Conservation (phyloP, 2,888 invertebrate genomes). For the Monoplex corrugatus region DNA sequence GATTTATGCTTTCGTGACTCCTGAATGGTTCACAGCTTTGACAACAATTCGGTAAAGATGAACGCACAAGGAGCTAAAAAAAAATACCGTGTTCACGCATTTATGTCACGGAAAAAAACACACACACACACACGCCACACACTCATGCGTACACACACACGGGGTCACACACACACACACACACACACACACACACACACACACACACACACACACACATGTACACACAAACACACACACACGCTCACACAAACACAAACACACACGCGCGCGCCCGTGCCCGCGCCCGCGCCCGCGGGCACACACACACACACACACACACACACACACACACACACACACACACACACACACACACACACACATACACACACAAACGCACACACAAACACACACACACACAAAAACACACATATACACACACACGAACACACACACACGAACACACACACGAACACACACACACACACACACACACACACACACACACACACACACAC, state of each 20-base stretch:
- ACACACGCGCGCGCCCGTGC: background rate
- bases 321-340: constrained; percentile 8
- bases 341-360: constrained; percentile 34
- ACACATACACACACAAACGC: background rate
- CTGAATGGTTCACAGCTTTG: too few species aligned
- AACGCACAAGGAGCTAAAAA: too few species aligned
- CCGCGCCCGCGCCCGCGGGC: background rate
- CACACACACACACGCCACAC: too few species aligned
- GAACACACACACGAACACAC: constrained; percentile 12
- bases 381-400: constrained; percentile 23
- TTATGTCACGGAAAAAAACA: too few species aligned
- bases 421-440: background rate
- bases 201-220: constrained; percentile 22
- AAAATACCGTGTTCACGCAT: too few species aligned
- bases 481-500: background rate
- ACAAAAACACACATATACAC: background rate
- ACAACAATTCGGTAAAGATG: too few species aligned
- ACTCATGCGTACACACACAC: background rate
- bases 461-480: background rate
- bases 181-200: constrained; percentile 22
- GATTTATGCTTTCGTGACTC: too few species aligned
- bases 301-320: constrained; percentile 21
- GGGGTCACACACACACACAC: constrained; percentile 22
- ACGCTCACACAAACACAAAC: constrained; percentile 6
- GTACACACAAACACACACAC: background rate